Base-by-base conservation (phyloP, 1,140 invertebrate species). In the Colletes latitarsis region DNA sequence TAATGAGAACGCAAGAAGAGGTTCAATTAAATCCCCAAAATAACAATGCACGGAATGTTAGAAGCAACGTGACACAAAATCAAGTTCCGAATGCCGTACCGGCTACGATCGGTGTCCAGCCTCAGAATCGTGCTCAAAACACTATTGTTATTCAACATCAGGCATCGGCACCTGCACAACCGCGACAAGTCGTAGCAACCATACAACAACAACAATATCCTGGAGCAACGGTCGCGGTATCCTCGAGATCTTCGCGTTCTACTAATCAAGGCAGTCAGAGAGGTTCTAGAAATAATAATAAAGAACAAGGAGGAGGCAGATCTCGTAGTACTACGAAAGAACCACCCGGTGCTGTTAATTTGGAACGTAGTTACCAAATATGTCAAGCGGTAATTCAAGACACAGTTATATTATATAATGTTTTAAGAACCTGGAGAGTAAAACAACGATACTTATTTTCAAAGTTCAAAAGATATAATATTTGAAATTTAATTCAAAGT, bases 351-450 rank as follows among this genome's bases (percentile, higher is more conserved):
- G 96, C 96, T 39, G 97, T 98, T 9, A 99, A 99, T 93, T 93
- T 99, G 15, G 98, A 98, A 91, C 94, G 98, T 49, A 99, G 98
- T 88, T 98, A 98, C 91, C 98, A 99, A 93, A 99, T 99, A 87
- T 99, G 98, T 92, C 97, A 98, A 93, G 97, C 97, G 57, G 98
- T 98, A 71, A 85, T 66, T 68, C 12, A 15, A 82, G 43, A 69
- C 15, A 39, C 10, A 6, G 1, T 55, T 69, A 39, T 12, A 10
- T 10, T 49, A 4, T 66, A 14, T 10, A 12, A 49, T 49, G 6
- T 9, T n/a, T n/a, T 53, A 55, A 66, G 46, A 49, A 49, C 49
- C 49, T 49, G 49, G 10, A 49, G 49, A 12, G 49, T 12, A 49
- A 49, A 49, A 49, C 49, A 10, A 49, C 10, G 49, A 49, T 49